Conservation (phyloP, 2,797 vertebrate genomes). For the Tenualosa thibaudeaui region DNA sequence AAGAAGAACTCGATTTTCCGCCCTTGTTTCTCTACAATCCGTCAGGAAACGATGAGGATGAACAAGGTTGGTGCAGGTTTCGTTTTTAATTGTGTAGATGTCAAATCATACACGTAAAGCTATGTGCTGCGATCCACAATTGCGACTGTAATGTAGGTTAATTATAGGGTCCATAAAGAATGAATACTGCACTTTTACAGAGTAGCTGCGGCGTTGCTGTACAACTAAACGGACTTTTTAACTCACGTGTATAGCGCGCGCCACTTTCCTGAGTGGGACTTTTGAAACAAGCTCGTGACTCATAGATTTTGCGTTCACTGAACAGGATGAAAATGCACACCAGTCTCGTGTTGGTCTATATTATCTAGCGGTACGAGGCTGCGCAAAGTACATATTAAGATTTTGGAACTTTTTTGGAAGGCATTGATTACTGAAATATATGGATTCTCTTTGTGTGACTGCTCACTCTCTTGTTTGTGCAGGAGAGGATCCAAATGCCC, state of each 20-base stretch:
- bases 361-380: background rate
- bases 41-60: slow-evolving; percentile 68
- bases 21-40: slow-evolving; percentile 83
- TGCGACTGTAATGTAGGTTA: background rate
- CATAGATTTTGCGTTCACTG: background rate
- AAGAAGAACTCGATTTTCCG: slow-evolving; percentile 89
- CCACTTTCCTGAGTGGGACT: background rate
- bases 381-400: background rate
- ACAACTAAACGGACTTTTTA: background rate
- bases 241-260: background rate
- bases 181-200: background rate
- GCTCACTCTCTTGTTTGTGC: background rate
- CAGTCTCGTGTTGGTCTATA: background rate
- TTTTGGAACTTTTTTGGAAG: background rate
- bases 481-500: slow-evolving; percentile 39
- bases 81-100: background rate
- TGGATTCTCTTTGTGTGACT: background rate
- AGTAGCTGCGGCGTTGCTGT: background rate
- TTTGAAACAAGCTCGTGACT: background rate
- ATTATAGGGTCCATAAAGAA: background rate
- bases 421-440: too few species aligned
- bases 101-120: background rate
- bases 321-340: background rate
- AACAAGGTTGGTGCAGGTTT: slow-evolving; percentile 78
- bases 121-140: background rate